Percentiles rank a stretch among this genome's conserved stretches.
These are phyloP conservation scores for Diorhabda sublineata DNA, from an alignment of 1,140 invertebrate species.

Conservation along the genomic window DNA sequence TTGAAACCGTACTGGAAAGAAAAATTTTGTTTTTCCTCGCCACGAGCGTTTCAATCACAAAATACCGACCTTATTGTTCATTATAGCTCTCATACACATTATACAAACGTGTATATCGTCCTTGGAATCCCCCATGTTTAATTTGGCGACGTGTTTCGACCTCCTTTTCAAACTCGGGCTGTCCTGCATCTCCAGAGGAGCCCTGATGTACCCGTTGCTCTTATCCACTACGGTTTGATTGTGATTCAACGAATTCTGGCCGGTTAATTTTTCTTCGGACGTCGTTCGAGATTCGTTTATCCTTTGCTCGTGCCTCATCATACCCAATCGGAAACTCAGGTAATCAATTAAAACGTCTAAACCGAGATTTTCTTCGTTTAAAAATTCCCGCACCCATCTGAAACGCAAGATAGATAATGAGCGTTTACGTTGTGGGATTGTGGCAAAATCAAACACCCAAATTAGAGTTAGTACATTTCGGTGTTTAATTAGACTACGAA, in stretches of 20 bases:
- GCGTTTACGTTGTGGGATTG: no score
- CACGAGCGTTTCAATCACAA: neutral
- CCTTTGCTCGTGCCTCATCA: conserved; percentile 85
- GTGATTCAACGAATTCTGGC: conserved; percentile 25
- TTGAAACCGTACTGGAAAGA: conserved; percentile 91
- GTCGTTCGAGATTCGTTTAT: conserved; percentile 67
- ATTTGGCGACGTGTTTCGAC: conserved; percentile 78
- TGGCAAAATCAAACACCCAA: no score
- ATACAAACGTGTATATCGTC: conserved; percentile 99
- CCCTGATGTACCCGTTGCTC: conserved; percentile 50
- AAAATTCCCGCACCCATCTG: conserved; percentile 97
- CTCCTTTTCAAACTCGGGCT: conserved; percentile 69
- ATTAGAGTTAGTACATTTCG: no score
- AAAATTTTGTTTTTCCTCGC: neutral
- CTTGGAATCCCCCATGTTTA: conserved; percentile 96
- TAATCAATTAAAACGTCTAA: conserved; percentile 96
- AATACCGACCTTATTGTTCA: conserved; percentile 96
- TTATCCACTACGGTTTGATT: conserved; percentile 26
- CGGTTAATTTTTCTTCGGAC: conserved; percentile 61
- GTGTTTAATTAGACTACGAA: no score
- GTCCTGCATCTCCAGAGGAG: conserved; percentile 60
- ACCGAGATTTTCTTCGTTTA: conserved; percentile 93
- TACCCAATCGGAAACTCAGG: conserved; percentile 86
- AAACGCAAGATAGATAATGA: conserved; percentile 10
- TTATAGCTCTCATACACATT: conserved; percentile 97